These are phyloP conservation scores for Ceratina australensis DNA, from an alignment of 1,140 invertebrate genomes.

Conservation along the genomic window DNA sequence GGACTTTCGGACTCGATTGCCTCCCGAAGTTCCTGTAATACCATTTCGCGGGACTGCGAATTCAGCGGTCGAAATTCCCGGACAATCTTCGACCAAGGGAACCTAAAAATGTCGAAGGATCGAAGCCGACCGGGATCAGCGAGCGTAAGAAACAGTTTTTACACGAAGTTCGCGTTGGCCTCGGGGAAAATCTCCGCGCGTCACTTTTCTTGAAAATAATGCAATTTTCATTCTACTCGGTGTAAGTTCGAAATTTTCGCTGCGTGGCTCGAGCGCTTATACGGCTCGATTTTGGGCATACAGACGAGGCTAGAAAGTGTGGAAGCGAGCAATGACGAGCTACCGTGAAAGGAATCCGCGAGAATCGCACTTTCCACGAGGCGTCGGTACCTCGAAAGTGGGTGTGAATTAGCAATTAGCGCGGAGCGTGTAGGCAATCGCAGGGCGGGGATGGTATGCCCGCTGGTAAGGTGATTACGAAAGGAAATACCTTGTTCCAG, in stretches of 20 bases:
- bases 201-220: neutral
- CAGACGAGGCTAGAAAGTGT: slow-evolving; percentile 29
- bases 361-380: slow-evolving; percentile 23
- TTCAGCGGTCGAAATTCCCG: neutral
- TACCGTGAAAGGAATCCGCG: slow-evolving; percentile 31
- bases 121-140: neutral
- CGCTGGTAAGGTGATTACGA: neutral
- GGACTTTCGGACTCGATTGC: slow-evolving; percentile 10
- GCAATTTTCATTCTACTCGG: too few relatives aligned
- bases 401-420: slow-evolving; percentile 7
- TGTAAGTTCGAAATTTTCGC: too few relatives aligned
- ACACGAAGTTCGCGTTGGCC: neutral
- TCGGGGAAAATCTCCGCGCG: neutral
- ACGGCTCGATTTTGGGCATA: too few relatives aligned
- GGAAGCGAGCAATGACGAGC: slow-evolving; percentile 1
- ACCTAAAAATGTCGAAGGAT: neutral
- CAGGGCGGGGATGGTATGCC: neutral
- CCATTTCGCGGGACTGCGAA: neutral
- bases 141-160: neutral
- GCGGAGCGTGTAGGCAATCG: neutral
- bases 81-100: neutral
- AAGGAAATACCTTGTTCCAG: neutral
- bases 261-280: too few relatives aligned
- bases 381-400: slow-evolving; percentile 7
- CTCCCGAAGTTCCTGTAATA: neutral